A percentile compares a stretch with the other conserved stretches of the same genome.
These are phyloP conservation scores for Propithecus coquereli DNA, from an alignment of 2,113 vertebrate species.

Conservation along the genomic window DNA sequence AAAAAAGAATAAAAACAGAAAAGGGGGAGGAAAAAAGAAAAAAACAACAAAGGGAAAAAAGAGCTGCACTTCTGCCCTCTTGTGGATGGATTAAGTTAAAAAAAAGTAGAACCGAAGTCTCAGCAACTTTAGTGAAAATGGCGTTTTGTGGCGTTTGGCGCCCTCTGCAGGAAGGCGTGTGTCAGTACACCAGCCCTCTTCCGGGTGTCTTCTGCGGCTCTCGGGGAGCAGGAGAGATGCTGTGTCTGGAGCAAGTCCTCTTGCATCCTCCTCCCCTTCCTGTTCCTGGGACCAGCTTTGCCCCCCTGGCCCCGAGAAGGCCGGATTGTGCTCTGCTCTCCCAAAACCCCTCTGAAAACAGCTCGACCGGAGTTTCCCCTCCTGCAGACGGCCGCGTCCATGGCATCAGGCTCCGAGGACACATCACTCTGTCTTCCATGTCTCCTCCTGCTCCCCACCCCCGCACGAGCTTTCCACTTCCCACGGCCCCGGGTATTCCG, in stretches of 20 bases:
- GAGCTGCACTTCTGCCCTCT: no score
- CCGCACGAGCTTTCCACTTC: background rate
- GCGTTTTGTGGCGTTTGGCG: background rate
- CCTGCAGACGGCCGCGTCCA: background rate
- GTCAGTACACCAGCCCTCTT: background rate
- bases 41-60: background rate
- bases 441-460: background rate
- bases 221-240: no score
- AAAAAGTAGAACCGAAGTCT: background rate
- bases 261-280: no score
- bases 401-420: background rate
- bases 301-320: no score
- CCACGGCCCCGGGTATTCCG: no score
- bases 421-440: background rate
- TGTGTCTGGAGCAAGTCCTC: background rate
- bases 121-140: no score
- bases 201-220: no score
- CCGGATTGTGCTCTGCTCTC: background rate
- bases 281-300: no score
- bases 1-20: background rate
- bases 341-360: background rate
- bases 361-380: background rate
- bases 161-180: background rate
- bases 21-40: background rate
- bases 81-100: background rate